Evolutionary conservation across 2,797 vertebrate genomes (phyloP).

Genomic region (Pantherophis alleghaniensis): DNA sequence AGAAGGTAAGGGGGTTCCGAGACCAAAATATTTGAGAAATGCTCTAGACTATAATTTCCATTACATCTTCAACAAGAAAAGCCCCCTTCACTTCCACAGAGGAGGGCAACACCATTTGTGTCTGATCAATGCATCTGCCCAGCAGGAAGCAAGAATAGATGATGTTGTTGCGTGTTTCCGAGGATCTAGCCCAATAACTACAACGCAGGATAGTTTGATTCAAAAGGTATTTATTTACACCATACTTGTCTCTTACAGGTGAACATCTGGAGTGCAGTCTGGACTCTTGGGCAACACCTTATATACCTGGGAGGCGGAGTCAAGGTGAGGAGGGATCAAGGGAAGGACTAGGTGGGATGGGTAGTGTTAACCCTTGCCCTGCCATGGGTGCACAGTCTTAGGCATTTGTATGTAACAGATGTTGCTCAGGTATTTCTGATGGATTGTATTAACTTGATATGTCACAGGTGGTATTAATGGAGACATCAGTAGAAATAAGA

Average conservation of each 20-base stretch:
- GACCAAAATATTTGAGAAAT: not conserved
- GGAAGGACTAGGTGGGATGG: too few relatives aligned
- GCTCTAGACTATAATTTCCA: not conserved
- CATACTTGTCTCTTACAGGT: too few relatives aligned
- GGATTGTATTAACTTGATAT: not conserved
- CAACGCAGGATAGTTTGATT: too few relatives aligned
- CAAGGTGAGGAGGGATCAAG: too few relatives aligned
- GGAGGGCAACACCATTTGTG: not conserved
- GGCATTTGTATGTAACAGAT: not conserved
- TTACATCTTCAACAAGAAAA: not conserved
- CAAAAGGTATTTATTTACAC: too few relatives aligned
- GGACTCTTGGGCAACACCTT: too few relatives aligned
- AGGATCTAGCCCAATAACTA: too few relatives aligned
- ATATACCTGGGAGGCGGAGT: too few relatives aligned
- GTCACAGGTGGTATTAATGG: not conserved
- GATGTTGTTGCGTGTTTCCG: not conserved
- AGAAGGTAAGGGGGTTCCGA: not conserved
- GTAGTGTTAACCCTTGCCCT: too few relatives aligned
- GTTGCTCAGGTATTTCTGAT: not conserved
- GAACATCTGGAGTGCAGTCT: too few relatives aligned
- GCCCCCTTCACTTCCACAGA: not conserved
- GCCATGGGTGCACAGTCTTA: too few relatives aligned
- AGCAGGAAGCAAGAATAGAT: not conserved
- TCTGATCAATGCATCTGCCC: not conserved
- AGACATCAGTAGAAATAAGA: not conserved